phyloP scores from a whole-genome alignment of 2,113 vertebrate genomes.

The Campylomormyrus tamandua region DNA sequence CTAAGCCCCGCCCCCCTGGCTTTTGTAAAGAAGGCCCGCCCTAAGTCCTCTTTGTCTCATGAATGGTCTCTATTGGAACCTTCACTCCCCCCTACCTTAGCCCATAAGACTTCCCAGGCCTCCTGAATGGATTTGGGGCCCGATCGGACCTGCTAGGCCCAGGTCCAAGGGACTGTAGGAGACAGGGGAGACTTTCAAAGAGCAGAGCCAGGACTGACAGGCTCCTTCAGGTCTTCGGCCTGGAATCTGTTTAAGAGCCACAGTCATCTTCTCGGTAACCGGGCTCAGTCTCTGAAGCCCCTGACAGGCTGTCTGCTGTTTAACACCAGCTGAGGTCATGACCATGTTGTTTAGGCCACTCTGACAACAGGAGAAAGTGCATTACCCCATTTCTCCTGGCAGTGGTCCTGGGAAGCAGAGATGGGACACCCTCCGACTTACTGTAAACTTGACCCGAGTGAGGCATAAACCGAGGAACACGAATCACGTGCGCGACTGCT shows the following conservation, averaged over 20 bases:
- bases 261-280: background rate
- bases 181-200: background rate
- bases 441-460: background rate
- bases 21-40: background rate
- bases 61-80: background rate
- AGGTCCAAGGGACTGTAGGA: background rate
- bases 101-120: background rate
- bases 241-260: background rate
- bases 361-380: background rate
- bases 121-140: background rate
- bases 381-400: background rate
- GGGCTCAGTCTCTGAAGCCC: background rate
- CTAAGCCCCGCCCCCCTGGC: background rate
- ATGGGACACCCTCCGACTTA: background rate
- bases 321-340: background rate
- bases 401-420: background rate
- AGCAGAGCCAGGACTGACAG: background rate
- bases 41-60: background rate
- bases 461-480: background rate
- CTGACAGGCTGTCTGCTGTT: background rate
- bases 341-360: background rate
- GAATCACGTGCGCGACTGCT: background rate
- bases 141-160: background rate
- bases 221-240: background rate
- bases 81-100: background rate